Conservation (phyloP, 2,888 invertebrate genomes). For the Vandiemenella viatica region DNA sequence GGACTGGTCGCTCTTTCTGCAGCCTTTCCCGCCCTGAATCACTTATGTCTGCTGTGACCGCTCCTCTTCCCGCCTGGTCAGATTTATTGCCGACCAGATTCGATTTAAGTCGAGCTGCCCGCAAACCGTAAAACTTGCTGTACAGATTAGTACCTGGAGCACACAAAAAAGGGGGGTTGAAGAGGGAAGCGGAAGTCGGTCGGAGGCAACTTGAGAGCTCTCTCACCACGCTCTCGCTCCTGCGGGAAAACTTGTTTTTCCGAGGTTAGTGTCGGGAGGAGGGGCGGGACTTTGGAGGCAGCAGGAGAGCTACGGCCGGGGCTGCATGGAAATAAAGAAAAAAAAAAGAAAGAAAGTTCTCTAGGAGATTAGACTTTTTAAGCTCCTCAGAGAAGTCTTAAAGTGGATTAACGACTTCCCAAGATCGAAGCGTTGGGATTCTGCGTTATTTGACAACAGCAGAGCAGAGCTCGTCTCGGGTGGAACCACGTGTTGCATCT, state of each 20-base stretch:
- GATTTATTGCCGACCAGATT: neutral
- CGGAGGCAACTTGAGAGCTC: too few relatives aligned
- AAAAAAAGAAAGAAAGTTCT: neutral
- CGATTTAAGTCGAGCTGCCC: neutral
- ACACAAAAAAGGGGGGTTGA: neutral
- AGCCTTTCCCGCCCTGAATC: too few relatives aligned
- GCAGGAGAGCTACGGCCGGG: neutral
- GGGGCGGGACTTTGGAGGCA: neutral
- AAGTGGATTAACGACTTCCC: neutral
- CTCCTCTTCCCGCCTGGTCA: neutral
- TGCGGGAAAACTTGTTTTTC: neutral
- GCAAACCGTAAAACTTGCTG: neutral
- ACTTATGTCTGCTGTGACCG: too few relatives aligned
- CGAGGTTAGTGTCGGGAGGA: neutral
- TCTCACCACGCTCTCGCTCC: too few relatives aligned
- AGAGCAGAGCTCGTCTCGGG: too few relatives aligned
- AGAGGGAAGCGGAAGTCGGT: too few relatives aligned
- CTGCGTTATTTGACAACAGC: too few relatives aligned
- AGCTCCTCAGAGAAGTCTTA: neutral
- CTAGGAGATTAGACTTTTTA: neutral
- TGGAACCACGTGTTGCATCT: too few relatives aligned
- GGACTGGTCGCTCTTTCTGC: too few relatives aligned
- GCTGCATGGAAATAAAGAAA: too few relatives aligned
- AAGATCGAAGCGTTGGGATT: too few relatives aligned
- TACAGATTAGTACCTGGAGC: neutral